Percentiles rank a stretch among this genome's conserved stretches.
These are phyloP conservation scores for Rhinophrynus dorsalis DNA, from an alignment of 2,797 vertebrate species.

Conservation along the genomic window DNA sequence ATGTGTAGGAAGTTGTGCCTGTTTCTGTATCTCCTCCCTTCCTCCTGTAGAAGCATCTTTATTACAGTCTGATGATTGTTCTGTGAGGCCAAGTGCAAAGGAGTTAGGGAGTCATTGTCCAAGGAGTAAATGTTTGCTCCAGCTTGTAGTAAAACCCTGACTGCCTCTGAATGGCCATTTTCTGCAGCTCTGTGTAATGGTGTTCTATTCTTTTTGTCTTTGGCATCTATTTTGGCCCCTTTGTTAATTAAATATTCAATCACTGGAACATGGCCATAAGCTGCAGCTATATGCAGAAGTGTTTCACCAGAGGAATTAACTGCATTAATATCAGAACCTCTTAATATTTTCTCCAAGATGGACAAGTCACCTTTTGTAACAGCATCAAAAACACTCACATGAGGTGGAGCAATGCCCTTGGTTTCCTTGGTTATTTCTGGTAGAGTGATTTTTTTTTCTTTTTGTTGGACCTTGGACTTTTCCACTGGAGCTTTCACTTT, in stretches of 20 bases:
- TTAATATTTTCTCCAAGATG: slow-evolving; percentile 57
- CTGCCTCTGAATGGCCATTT: slow-evolving; percentile 58
- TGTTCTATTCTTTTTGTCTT: slow-evolving; percentile 64
- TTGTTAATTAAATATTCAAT: slow-evolving; percentile 65
- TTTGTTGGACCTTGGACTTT: slow-evolving; percentile 35
- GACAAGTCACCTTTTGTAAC: slow-evolving; percentile 58
- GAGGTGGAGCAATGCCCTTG: slow-evolving; percentile 9
- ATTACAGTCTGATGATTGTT: slow-evolving; percentile 57
- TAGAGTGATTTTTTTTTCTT: slow-evolving; percentile 33
- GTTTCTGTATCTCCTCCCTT: slow-evolving; percentile 60
- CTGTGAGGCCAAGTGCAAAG: slow-evolving; percentile 65
- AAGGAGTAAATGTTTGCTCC: slow-evolving; percentile 62
- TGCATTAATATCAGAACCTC: slow-evolving; percentile 53
- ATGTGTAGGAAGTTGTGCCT: slow-evolving; percentile 67
- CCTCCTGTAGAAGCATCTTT: slow-evolving; percentile 65
- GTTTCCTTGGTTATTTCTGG: background rate
- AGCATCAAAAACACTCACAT: slow-evolving; percentile 54
- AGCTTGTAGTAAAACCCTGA: slow-evolving; percentile 53
- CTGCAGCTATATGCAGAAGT: slow-evolving; percentile 70
- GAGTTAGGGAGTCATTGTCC: slow-evolving; percentile 60
- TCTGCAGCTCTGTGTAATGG: slow-evolving; percentile 72
- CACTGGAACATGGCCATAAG: slow-evolving; percentile 58
- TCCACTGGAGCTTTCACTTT: slow-evolving; percentile 1
- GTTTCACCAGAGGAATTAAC: slow-evolving; percentile 62
- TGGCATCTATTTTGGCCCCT: slow-evolving; percentile 65